Evolutionary conservation across 2,888 invertebrate species (phyloP).

Genomic region (Epinotia demarniana): DNA sequence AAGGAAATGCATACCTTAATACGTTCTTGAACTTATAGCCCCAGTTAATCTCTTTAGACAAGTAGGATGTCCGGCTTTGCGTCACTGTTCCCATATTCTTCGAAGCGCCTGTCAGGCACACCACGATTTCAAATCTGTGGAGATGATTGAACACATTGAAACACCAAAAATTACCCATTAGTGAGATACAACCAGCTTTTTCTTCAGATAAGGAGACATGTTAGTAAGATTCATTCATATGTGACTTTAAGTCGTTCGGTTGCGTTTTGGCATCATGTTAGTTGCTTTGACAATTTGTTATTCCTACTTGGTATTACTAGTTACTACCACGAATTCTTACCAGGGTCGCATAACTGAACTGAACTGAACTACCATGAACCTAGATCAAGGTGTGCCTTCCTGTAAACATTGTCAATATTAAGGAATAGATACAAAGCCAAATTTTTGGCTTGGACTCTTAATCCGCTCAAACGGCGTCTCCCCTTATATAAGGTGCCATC

Average conservation of each 20-base stretch:
- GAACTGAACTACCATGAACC: too few species aligned
- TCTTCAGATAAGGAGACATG: slow-evolving; percentile 27
- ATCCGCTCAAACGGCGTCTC: too few species aligned
- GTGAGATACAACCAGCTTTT: background rate
- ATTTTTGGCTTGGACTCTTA: too few species aligned
- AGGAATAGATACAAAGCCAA: too few species aligned
- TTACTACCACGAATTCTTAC: too few species aligned
- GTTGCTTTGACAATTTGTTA: background rate
- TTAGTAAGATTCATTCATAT: slow-evolving; percentile 11
- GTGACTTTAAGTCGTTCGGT: slow-evolving; percentile 26
- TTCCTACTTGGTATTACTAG: too few species aligned
- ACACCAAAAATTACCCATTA: background rate
- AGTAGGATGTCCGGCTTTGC: slow-evolving; percentile 90
- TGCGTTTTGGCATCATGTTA: slow-evolving; percentile 13
- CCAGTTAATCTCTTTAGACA: slow-evolving; percentile 93
- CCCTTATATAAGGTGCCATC: too few species aligned
- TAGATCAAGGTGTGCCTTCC: too few species aligned
- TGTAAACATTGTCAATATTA: too few species aligned
- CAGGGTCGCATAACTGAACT: too few species aligned
- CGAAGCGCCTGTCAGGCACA: slow-evolving; percentile 92
- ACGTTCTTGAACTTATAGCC: slow-evolving; percentile 91
- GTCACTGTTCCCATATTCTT: slow-evolving; percentile 90
- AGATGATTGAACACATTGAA: background rate
- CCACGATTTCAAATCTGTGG: slow-evolving; percentile 90
- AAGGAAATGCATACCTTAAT: slow-evolving; percentile 75